A percentile compares a stretch with the other conserved stretches of the same genome.
Conservation (phyloP, 2,888 invertebrate genomes). For the Rhingia rostrata region DNA sequence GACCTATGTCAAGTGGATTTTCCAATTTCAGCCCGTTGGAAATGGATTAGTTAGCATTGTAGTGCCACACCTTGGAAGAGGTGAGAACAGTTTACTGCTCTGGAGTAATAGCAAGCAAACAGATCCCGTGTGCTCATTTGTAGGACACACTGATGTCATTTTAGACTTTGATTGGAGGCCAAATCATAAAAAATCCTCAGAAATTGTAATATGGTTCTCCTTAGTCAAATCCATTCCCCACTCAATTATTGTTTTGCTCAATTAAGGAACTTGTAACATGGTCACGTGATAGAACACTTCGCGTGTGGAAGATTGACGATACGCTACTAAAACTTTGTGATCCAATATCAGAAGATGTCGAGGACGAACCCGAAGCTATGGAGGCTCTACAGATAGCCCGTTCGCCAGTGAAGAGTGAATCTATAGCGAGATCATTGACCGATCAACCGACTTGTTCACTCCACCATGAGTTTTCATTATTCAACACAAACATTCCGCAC, state of each 20-base stretch:
- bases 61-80: slow-evolving; percentile 94
- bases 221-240: background rate
- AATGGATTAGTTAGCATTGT: slow-evolving; percentile 95
- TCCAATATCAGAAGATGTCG: slow-evolving; percentile 83
- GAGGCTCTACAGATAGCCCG: slow-evolving; percentile 81
- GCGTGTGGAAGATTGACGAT: slow-evolving; percentile 95
- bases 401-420: slow-evolving; percentile 82
- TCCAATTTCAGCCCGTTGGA: slow-evolving; percentile 89
- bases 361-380: slow-evolving; percentile 75
- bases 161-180: slow-evolving; percentile 97
- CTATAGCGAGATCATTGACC: slow-evolving; percentile 79
- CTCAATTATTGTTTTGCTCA: too few relatives aligned
- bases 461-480: slow-evolving; percentile 89
- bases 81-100: slow-evolving; percentile 91
- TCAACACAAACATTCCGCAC: slow-evolving; percentile 90
- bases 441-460: slow-evolving; percentile 83
- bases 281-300: slow-evolving; percentile 96
- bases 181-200: slow-evolving; percentile 83
- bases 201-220: slow-evolving; percentile 78
- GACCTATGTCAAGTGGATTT: slow-evolving; percentile 43
- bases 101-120: slow-evolving; percentile 89
- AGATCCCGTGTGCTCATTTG: slow-evolving; percentile 93
- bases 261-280: slow-evolving; percentile 92
- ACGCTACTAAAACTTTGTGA: slow-evolving; percentile 91
- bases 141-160: slow-evolving; percentile 97